Conservation (phyloP, 2,113 vertebrate species). For the Proterorhinus semilunaris region DNA sequence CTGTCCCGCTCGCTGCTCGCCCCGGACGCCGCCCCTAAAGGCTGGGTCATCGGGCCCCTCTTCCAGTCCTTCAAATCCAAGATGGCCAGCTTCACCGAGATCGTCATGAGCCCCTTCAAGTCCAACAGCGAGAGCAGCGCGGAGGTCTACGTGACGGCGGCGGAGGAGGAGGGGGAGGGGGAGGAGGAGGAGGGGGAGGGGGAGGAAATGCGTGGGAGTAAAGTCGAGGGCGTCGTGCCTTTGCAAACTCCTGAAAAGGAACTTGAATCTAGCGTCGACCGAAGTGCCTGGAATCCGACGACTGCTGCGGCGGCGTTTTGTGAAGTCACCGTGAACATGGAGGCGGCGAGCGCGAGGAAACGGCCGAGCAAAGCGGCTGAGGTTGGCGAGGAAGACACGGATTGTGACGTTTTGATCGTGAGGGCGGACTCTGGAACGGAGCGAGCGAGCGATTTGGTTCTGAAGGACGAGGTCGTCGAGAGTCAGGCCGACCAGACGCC, state of each 20-base stretch:
- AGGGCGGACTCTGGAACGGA: neutral
- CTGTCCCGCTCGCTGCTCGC: neutral
- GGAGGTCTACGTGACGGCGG: too few relatives aligned
- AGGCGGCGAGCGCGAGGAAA: slow-evolving; percentile 6
- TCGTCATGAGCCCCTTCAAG: slow-evolving; percentile 83
- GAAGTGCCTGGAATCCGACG: slow-evolving; percentile 36
- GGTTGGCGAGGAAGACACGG: neutral
- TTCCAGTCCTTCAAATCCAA: slow-evolving; percentile 85
- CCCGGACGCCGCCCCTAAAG: slow-evolving; percentile 45
- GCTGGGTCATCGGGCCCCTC: slow-evolving; percentile 84
- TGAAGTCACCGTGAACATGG: too few relatives aligned
- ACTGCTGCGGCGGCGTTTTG: neutral
- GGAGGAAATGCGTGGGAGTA: too few relatives aligned
- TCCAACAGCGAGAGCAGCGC: neutral
- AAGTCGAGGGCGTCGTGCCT: neutral
- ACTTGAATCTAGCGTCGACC: neutral
- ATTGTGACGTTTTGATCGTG: too few relatives aligned
- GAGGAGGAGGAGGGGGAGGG: too few relatives aligned
- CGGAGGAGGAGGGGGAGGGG: too few relatives aligned
- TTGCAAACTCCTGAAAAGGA: slow-evolving; percentile 3
- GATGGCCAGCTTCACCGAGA: slow-evolving; percentile 88
- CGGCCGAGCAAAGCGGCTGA: slow-evolving; percentile 7
- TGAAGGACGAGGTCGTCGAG: neutral
- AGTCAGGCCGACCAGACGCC: neutral
- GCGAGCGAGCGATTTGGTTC: neutral